These are phyloP conservation scores for Dynastes grantii DNA, from an alignment of 2,888 invertebrate species.

Conservation along the genomic window DNA sequence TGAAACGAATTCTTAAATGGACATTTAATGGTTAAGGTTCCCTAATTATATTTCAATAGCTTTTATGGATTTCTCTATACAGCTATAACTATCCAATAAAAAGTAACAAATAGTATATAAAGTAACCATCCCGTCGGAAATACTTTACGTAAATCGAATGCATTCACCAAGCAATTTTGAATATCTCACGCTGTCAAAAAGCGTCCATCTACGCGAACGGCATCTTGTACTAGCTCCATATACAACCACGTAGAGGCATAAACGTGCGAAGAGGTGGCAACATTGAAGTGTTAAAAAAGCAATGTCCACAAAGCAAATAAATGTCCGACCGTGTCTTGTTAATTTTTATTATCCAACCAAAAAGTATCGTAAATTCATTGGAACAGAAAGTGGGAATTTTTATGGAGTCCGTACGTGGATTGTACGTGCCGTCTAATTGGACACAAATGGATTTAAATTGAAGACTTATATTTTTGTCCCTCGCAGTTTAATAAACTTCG, in stretches of 20 bases:
- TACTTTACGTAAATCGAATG: slow-evolving; percentile 31
- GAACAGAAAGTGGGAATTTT: slow-evolving; percentile 44
- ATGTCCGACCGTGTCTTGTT: slow-evolving; percentile 44
- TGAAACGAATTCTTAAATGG: slow-evolving; percentile 1
- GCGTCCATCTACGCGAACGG: not conserved
- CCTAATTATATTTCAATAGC: slow-evolving; percentile 21
- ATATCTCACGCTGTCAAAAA: slow-evolving; percentile 44
- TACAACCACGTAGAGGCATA: slow-evolving; percentile 2
- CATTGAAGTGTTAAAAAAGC: slow-evolving; percentile 41
- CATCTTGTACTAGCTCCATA: slow-evolving; percentile 19
- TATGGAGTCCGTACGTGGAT: slow-evolving; percentile 20
- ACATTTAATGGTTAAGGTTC: not conserved
- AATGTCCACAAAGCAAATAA: slow-evolving; percentile 46
- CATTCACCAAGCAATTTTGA: slow-evolving; percentile 36
- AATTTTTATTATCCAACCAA: slow-evolving; percentile 42
- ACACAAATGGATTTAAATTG: slow-evolving; percentile 46
- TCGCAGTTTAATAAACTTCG: slow-evolving; percentile 38
- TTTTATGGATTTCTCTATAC: not conserved
- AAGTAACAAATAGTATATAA: slow-evolving; percentile 27
- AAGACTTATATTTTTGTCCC: slow-evolving; percentile 21
- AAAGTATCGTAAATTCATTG: slow-evolving; percentile 44
- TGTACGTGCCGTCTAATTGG: slow-evolving; percentile 41
- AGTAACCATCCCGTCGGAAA: slow-evolving; percentile 16
- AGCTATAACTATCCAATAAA: slow-evolving; percentile 22
- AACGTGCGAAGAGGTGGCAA: slow-evolving; percentile 39